Base-by-base conservation (phyloP, 2,888 invertebrate species). In the Coenonympha arcania region DNA sequence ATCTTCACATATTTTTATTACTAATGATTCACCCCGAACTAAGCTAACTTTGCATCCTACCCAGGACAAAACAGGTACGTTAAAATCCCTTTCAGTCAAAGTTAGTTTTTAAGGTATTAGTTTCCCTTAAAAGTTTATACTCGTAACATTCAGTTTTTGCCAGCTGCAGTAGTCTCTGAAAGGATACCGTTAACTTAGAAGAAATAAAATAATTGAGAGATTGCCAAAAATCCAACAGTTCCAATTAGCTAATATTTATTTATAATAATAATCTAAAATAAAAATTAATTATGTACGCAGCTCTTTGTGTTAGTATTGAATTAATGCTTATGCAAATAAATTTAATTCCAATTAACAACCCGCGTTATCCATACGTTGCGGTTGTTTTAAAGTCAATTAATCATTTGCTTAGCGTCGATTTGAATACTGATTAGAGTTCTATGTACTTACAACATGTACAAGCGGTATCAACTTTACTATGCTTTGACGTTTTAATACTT, bases 381-480 rank as follows among this genome's bases (percentile, higher is more conserved):
- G 41, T 69, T 67, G 65, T 65, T 69, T 72, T 73, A 72, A 76
- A 71, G 69, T 66, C 77, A 71, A 79, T 79, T 77, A 76, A 79
- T 80, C 76, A 76, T 74, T 76, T 71, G 73, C 77, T 80, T 77
- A 76, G 76, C 78, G 78, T 78, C 71, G 75, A 80, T 80, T 79
- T 80, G 76, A 79, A 79, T 78, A 76, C 70, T 77, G 78, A 81
- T 79, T 78, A 74, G 74, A 73, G n/a, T n/a, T n/a, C n/a, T n/a
- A n/a, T n/a, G n/a, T n/a, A n/a, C n/a, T n/a, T n/a, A 74, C 76
- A 76, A 76, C 71, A 69, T 68, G 66, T 40, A 52, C 37, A 46
- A n/a, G n/a, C n/a, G n/a, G n/a, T n/a, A 19, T 49, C 44, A 18
- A 44, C 19, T 26, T 30, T 19, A 52, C 19, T 33, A 44, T 28